phyloP scores from a whole-genome alignment of 2,888 invertebrate species.

The Ommatoiulus sabulosus region DNA sequence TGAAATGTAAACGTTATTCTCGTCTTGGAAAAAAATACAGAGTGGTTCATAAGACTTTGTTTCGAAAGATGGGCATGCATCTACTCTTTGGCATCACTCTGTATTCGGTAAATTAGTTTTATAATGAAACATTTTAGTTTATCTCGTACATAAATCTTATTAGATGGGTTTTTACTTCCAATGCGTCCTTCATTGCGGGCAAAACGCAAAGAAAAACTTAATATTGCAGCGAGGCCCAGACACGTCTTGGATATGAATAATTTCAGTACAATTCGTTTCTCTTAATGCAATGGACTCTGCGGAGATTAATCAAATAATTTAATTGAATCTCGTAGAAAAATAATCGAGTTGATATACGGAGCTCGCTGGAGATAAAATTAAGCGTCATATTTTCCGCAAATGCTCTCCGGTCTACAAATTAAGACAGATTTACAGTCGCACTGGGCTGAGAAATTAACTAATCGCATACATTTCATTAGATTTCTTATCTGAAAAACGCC shows the following conservation, averaged over 20 bases:
- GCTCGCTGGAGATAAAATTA: conserved; percentile 1
- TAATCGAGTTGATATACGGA: conserved; percentile 9
- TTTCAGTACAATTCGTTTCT: not conserved
- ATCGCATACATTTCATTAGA: not conserved
- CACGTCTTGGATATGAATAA: conserved; percentile 3
- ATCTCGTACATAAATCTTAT: not conserved
- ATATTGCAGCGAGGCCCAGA: not conserved
- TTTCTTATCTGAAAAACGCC: conserved; percentile 19
- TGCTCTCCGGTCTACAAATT: not conserved
- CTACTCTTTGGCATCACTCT: not conserved
- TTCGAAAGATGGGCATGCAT: no score
- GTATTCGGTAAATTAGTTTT: not conserved
- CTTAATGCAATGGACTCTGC: conserved; percentile 8
- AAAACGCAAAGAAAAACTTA: not conserved
- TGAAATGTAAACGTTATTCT: no score
- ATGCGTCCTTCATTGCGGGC: not conserved
- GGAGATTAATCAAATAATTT: not conserved
- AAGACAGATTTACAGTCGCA: conserved; percentile 19
- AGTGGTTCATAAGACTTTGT: no score
- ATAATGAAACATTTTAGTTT: not conserved
- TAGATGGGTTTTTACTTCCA: not conserved
- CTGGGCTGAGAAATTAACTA: conserved; percentile 11
- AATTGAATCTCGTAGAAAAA: not conserved
- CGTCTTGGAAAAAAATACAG: no score
- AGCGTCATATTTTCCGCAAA: conserved; percentile 19